Evolutionary conservation across 2,888 invertebrate genomes (phyloP), one percentile per base, ranked within the genome.

Genomic region (Lepidocyrtinus sp.): DNA sequence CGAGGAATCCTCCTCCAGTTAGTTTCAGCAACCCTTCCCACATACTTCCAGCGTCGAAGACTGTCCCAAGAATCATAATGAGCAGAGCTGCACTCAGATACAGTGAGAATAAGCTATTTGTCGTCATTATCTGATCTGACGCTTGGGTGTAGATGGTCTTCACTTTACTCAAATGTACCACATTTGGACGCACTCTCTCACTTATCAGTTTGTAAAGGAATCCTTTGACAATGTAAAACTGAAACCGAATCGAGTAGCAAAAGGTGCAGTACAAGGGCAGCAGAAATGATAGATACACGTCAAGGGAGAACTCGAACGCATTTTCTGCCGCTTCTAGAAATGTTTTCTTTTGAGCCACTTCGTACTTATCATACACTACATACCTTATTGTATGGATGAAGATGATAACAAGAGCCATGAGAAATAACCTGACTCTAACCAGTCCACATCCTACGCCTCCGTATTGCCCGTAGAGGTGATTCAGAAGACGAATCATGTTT

Each of bases 221-320:
- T 0, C 61, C 22, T 19, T 82, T 67, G 7, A 84, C 65, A 2
- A 71, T 19, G 17, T 75, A 27, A 21, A 85, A 70, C 67, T 84
- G 79, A 46, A 69, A 82, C 12, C 70, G 59, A 9, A 85, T 55
- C 0, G 73, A 83, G 74, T 83, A 85, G 50, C 84, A 83, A 24
- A 83, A 79, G 21, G 78, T 50, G 5, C 81, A 69, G 46, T 86
- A 85, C 0, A 83, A 12, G 0, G 85, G 85, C 3, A 86, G 75
- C 63, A 82, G 12, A 61, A 25, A 82, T 21, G 19, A 36, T 12
- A 36, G 36, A 12, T 36, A 36, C 12, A 36, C 12, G 12, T 36
- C 36, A 5, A 36, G 12, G 5, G 36, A 36, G 12, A 36, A 36
- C 12, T 36, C 5, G 12, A 36, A 36, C 12, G 36, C 36, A 36